Evolutionary conservation across 2,888 invertebrate genomes (phyloP).

Genomic region (Polia nebulosa): DNA sequence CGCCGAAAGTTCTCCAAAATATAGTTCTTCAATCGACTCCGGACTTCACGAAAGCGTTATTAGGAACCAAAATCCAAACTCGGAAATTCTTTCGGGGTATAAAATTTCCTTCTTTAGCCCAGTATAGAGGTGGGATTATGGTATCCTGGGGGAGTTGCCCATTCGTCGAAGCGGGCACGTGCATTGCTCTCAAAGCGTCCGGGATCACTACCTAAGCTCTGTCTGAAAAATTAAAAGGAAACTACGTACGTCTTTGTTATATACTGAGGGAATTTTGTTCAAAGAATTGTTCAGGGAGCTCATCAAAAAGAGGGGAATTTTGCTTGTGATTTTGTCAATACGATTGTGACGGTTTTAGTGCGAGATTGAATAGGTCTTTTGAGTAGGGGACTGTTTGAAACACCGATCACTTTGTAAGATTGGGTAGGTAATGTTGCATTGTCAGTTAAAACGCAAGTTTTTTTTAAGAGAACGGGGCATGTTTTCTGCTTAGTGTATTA

Average conservation of each 20-base stretch:
- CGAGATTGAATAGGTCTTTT: background rate
- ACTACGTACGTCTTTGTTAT: slow-evolving; percentile 55
- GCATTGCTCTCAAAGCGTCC: slow-evolving; percentile 69
- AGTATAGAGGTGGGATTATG: slow-evolving; percentile 70
- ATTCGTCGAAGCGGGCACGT: slow-evolving; percentile 67
- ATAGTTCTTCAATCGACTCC: slow-evolving; percentile 53
- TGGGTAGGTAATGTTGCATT: background rate
- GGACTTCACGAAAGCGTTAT: slow-evolving; percentile 54
- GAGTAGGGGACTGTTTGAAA: slow-evolving; percentile 5
- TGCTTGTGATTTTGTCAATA: slow-evolving; percentile 26
- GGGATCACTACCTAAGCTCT: slow-evolving; percentile 71
- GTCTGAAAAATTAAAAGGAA: slow-evolving; percentile 75
- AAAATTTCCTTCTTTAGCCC: slow-evolving; percentile 65
- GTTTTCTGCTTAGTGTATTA: background rate
- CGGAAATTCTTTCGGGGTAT: slow-evolving; percentile 56
- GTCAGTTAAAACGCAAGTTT: background rate
- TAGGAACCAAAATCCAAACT: slow-evolving; percentile 58
- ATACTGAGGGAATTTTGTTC: slow-evolving; percentile 41
- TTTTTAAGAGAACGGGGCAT: background rate
- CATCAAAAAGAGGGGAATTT: slow-evolving; percentile 28
- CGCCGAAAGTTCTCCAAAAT: slow-evolving; percentile 48
- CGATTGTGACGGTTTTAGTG: slow-evolving; percentile 6
- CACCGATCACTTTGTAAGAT: background rate
- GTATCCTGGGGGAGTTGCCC: slow-evolving; percentile 65
- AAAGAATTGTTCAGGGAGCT: slow-evolving; percentile 50